Conservation (phyloP, 1,140 invertebrate genomes). For the Asobara japonica region DNA sequence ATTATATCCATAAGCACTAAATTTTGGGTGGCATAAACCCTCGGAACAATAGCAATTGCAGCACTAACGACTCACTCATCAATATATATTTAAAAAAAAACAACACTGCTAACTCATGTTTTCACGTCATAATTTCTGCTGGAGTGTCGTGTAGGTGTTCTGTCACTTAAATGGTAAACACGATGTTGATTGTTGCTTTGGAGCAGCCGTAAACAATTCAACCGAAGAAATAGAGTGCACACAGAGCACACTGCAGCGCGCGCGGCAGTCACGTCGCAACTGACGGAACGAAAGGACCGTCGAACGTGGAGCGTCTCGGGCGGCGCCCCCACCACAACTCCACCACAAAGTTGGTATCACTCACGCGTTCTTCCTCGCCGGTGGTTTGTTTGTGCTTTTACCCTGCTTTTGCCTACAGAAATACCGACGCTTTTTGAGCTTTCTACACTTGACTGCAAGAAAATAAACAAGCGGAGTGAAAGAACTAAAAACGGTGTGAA, state of each 20-base stretch:
- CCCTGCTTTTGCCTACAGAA: neutral
- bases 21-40: neutral
- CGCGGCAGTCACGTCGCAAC: constrained; percentile 54
- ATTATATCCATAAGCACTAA: neutral
- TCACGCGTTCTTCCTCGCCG: neutral
- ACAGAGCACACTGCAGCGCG: constrained; percentile 36
- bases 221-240: no score
- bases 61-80: neutral
- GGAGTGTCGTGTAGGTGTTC: neutral
- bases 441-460: neutral
- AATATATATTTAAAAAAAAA: neutral
- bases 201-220: neutral
- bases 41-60: neutral
- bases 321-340: neutral
- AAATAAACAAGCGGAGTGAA: no score
- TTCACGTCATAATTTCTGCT: neutral
- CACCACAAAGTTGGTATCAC: neutral
- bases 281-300: constrained; percentile 34
- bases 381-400: neutral
- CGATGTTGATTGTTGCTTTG: no score
- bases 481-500: no score
- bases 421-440: neutral
- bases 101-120: neutral
- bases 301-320: constrained; percentile 8
- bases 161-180: neutral